A percentile compares a stretch with the other conserved stretches of the same genome.
Conservation (phyloP, 2,888 invertebrate genomes). For the Eupithecia subumbrata region DNA sequence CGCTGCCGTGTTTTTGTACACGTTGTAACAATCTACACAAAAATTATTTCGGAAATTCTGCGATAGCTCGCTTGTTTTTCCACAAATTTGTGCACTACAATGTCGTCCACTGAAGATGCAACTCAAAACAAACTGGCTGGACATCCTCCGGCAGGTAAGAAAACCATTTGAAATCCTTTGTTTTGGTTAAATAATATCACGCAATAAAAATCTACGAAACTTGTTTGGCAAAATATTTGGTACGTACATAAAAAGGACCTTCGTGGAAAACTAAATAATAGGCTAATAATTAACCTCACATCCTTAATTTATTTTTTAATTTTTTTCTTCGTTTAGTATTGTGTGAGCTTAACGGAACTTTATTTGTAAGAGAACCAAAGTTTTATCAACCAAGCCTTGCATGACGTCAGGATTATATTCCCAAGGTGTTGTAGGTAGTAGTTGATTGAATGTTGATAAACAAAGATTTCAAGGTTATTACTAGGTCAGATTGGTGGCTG, state of each 20-base stretch:
- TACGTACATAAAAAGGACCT: not conserved
- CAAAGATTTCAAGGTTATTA: constrained; percentile 30
- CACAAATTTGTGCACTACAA: constrained; percentile 47
- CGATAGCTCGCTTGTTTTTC: constrained; percentile 23
- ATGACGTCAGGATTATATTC: constrained; percentile 46
- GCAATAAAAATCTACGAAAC: not conserved
- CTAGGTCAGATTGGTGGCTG: not conserved
- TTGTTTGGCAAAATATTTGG: not conserved
- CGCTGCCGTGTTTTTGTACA: constrained; percentile 49
- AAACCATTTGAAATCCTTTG: constrained; percentile 12
- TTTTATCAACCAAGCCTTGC: not conserved
- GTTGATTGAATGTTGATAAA: constrained; percentile 21
- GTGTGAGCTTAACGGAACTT: not conserved
- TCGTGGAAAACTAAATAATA: not conserved
- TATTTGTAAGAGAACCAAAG: not conserved
- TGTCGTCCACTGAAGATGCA: constrained; percentile 84
- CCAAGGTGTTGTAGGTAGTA: not conserved
- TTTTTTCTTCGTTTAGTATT: not conserved
- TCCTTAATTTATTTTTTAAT: too few species aligned
- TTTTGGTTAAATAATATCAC: not conserved
- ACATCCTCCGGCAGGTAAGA: constrained; percentile 94
- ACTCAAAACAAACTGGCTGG: constrained; percentile 90
- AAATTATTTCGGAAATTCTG: constrained; percentile 28
- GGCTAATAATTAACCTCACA: not conserved
- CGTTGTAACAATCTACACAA: constrained; percentile 50